A percentile compares a stretch with the other conserved stretches of the same genome.
Evolutionary conservation across 2,797 vertebrate genomes (phyloP).

Genomic region (Ispidina lecontei): DNA sequence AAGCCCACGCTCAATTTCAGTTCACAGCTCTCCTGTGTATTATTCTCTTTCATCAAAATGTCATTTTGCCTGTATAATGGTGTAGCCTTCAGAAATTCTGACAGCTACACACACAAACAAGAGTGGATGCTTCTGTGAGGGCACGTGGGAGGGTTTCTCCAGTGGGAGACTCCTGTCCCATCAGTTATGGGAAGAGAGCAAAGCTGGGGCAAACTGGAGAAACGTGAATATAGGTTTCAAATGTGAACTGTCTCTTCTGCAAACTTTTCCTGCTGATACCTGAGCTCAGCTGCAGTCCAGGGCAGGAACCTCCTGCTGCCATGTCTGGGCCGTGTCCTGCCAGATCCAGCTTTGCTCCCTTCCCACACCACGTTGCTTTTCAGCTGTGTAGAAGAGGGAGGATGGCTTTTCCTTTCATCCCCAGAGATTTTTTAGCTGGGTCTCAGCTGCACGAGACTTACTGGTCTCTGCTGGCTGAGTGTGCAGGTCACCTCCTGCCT

Average conservation of each 20-base stretch:
- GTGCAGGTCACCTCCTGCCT: background rate
- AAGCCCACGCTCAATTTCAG: background rate
- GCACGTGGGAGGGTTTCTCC: background rate
- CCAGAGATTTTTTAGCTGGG: background rate
- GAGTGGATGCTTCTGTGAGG: background rate
- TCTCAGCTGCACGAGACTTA: background rate
- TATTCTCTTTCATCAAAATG: constrained; percentile 14
- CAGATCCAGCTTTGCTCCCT: background rate
- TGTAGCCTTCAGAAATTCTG: background rate
- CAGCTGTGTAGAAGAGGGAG: background rate
- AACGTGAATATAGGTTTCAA: background rate
- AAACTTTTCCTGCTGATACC: background rate
- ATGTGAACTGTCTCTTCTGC: background rate
- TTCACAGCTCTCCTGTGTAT: background rate
- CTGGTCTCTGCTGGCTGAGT: background rate
- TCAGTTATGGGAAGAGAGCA: accelerated
- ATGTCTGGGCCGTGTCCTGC: background rate
- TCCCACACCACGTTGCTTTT: background rate
- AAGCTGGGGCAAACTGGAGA: background rate
- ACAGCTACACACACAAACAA: background rate
- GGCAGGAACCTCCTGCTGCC: background rate
- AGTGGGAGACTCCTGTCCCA: background rate
- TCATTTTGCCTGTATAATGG: background rate
- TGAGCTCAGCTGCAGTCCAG: background rate
- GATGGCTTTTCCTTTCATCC: background rate